phyloP scores from a whole-genome alignment of 1,140 invertebrate genomes.

The Zaprionus camerounensis region DNA sequence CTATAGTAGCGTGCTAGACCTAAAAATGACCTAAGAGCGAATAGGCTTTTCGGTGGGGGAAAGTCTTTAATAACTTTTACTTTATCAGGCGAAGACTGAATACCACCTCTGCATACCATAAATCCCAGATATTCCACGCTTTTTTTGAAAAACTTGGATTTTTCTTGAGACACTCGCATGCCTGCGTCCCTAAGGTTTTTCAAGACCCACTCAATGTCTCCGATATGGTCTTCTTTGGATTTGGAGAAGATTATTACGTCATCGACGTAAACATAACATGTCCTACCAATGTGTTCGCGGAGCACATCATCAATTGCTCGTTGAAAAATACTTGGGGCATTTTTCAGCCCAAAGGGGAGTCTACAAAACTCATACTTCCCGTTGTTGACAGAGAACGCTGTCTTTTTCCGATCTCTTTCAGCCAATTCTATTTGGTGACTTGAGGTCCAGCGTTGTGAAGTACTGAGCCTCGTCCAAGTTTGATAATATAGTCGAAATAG shows the following conservation, averaged over 20 bases:
- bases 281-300: neutral
- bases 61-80: too few relatives aligned
- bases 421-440: conserved; percentile 48
- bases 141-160: too few relatives aligned
- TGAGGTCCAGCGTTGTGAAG: too few relatives aligned
- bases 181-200: too few relatives aligned
- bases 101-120: too few relatives aligned
- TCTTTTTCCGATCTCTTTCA: conserved; percentile 82
- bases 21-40: neutral
- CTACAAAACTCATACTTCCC: conserved; percentile 7
- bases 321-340: conserved; percentile 4
- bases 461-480: neutral
- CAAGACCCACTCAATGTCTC: too few relatives aligned
- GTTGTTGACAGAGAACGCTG: conserved; percentile 52
- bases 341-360: neutral
- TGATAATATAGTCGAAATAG: neutral
- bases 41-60: neutral
- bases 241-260: neutral
- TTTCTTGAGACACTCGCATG: too few relatives aligned
- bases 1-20: neutral
- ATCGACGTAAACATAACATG: conserved; percentile 1
- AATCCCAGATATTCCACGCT: too few relatives aligned
- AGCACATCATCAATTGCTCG: neutral
- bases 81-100: too few relatives aligned
- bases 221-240: too few relatives aligned